These are phyloP conservation scores for Geopemphigus sp. DNA, from an alignment of 1,140 invertebrate species.

Conservation along the genomic window DNA sequence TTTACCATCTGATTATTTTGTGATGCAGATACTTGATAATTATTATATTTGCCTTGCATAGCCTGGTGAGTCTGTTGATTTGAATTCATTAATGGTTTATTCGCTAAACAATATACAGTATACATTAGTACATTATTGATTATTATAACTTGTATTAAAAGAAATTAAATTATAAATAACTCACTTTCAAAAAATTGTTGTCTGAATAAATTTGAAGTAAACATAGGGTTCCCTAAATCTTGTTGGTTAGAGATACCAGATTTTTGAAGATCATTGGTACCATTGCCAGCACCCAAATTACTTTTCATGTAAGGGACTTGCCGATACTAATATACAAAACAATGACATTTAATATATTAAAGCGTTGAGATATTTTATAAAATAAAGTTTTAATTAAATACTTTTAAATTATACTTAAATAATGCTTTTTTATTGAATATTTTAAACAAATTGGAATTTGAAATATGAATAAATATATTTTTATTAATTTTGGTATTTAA, in stretches of 20 bases:
- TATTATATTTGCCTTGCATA: constrained; percentile 43
- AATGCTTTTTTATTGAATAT: too few relatives aligned
- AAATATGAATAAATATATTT: too few relatives aligned
- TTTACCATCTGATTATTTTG: constrained; percentile 46
- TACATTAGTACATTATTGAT: neutral
- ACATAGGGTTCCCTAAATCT: constrained; percentile 43
- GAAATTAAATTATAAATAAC: neutral
- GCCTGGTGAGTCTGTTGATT: constrained; percentile 46
- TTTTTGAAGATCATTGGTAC: constrained; percentile 41
- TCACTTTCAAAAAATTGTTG: constrained; percentile 41
- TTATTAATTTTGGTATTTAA: too few relatives aligned
- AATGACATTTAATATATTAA: too few relatives aligned
- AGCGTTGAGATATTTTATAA: too few relatives aligned
- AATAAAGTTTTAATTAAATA: too few relatives aligned
- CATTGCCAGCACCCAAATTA: constrained; percentile 26
- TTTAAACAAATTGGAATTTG: neutral
- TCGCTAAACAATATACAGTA: constrained; percentile 4
- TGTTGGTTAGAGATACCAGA: constrained; percentile 45
- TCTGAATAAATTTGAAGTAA: constrained; percentile 40
- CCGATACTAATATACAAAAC: constrained; percentile 8
- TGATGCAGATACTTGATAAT: constrained; percentile 34
- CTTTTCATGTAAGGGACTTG: constrained; percentile 35
- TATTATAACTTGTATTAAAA: neutral
- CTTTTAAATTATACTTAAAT: too few relatives aligned
- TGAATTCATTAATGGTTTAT: constrained; percentile 42